Conservation (phyloP, 2,113 vertebrate species). For the Sturnira hondurensis region DNA sequence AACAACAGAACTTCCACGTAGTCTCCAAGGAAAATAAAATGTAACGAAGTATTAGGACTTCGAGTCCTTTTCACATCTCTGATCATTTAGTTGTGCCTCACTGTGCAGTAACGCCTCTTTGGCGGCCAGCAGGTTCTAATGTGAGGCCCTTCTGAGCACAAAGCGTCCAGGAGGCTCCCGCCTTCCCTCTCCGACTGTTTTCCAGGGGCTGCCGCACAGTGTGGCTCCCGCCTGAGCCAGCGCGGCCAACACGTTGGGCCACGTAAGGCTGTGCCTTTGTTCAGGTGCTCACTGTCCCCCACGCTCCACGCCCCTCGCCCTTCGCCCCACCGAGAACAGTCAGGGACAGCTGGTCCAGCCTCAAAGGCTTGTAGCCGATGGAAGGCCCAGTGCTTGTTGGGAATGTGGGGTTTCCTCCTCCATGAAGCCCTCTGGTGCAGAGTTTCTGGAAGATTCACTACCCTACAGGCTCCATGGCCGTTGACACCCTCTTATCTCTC, state of each 20-base stretch:
- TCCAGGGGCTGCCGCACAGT: no score
- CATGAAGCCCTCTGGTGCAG: background rate
- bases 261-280: accelerated
- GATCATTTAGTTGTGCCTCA: background rate
- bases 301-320: no score
- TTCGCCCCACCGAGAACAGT: background rate
- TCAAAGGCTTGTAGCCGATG: background rate
- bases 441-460: background rate
- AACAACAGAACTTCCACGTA: background rate
- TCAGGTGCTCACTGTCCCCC: background rate
- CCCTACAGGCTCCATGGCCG: background rate
- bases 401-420: background rate
- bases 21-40: background rate
- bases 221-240: background rate
- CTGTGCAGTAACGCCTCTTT: background rate
- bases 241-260: accelerated
- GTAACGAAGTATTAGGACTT: background rate
- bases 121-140: background rate
- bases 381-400: background rate
- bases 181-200: background rate
- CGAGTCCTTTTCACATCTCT: no score
- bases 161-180: accelerated
- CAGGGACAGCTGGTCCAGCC: background rate
- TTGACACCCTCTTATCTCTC: background rate
- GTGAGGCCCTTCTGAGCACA: background rate